phyloP scores from a whole-genome alignment of 2,888 invertebrate genomes.

The Eilema caniola region DNA sequence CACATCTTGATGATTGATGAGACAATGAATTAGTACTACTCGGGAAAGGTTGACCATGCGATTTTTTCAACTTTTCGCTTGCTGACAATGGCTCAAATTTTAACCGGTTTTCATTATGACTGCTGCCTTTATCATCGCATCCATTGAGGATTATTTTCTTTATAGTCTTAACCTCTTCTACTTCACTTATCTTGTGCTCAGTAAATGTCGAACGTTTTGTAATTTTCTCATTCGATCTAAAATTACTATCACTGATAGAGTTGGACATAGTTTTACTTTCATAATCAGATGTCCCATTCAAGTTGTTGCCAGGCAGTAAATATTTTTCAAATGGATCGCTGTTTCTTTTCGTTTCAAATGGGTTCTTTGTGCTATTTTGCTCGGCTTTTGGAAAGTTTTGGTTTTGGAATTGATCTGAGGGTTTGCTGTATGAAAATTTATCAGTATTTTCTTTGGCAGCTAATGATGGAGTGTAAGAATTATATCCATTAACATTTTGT shows the following conservation, averaged over 20 bases:
- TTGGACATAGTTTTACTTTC: slow-evolving; percentile 65
- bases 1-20: slow-evolving; percentile 52
- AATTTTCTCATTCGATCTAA: slow-evolving; percentile 73
- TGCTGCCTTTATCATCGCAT: slow-evolving; percentile 56
- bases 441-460: slow-evolving; percentile 59
- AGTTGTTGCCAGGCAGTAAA: slow-evolving; percentile 62
- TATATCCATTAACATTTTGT: slow-evolving; percentile 63
- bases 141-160: slow-evolving; percentile 81
- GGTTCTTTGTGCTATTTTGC: slow-evolving; percentile 63
- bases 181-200: slow-evolving; percentile 78
- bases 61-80: slow-evolving; percentile 30
- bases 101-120: slow-evolving; percentile 34
- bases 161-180: slow-evolving; percentile 83
- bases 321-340: slow-evolving; percentile 78
- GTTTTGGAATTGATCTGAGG: slow-evolving; percentile 56
- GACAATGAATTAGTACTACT: slow-evolving; percentile 41
- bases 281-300: slow-evolving; percentile 63
- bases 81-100: slow-evolving; percentile 31
- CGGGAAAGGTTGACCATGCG: slow-evolving; percentile 31
- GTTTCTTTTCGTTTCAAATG: slow-evolving; percentile 72
- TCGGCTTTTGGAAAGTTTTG: slow-evolving; percentile 62
- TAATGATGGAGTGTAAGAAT: slow-evolving; percentile 46
- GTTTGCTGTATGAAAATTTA: slow-evolving; percentile 55
- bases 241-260: slow-evolving; percentile 75
- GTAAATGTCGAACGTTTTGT: slow-evolving; percentile 75